Conservation (phyloP, 2,113 vertebrate genomes). For the Rhynchomys soricoides region DNA sequence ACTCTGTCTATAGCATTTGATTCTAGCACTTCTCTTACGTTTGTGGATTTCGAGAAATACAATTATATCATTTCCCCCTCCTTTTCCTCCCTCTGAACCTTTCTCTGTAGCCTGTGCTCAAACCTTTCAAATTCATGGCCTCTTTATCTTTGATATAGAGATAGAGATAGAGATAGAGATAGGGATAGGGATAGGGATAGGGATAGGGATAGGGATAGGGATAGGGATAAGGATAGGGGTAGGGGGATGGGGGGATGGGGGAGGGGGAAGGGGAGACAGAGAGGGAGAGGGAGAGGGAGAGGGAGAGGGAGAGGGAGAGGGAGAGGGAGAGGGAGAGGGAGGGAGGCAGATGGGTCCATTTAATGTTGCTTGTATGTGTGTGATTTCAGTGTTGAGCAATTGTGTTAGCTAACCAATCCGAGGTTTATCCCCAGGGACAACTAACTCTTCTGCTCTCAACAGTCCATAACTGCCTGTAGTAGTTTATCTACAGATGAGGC, state of each 20-base stretch:
- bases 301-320: too few species aligned
- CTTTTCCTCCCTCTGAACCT: background rate
- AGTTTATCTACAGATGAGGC: background rate
- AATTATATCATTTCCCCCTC: background rate
- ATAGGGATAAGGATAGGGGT: too few species aligned
- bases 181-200: too few species aligned
- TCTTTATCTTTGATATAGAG: too few species aligned
- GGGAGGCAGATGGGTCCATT: background rate
- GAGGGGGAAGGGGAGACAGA: too few species aligned
- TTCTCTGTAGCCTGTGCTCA: background rate
- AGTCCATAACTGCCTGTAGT: background rate
- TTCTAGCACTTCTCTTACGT: background rate
- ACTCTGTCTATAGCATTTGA: background rate
- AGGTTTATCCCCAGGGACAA: background rate
- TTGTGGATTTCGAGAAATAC: background rate
- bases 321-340: too few species aligned
- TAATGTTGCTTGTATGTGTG: background rate
- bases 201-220: too few species aligned
- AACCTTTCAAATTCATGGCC: background rate
- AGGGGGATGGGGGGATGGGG: accelerated
- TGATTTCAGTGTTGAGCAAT: background rate
- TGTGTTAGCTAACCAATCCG: background rate
- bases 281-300: too few species aligned
- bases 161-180: too few species aligned
- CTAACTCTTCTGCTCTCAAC: background rate